Evolutionary conservation across 2,797 vertebrate genomes (phyloP), one percentile per base, ranked within the genome.

Genomic region (Morelia viridis): DNA sequence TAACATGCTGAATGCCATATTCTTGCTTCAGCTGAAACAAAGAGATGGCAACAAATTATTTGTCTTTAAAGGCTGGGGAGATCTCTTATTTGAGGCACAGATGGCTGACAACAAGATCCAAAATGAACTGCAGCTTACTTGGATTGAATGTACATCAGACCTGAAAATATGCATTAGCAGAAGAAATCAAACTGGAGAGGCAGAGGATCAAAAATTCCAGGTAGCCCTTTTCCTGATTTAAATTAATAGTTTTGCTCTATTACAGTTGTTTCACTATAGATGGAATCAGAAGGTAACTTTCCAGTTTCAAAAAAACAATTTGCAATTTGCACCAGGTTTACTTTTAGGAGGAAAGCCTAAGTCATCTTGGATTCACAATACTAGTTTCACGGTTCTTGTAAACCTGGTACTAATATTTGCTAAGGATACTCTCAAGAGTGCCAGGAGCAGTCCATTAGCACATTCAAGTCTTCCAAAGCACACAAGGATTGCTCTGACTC

Each of bases 311-410:
- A 76, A 19, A 0, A 93, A 62, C 31, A 22, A 28, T 92, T 62
- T 89, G 58, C 60, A 41, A 41, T 56, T 50, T 56, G 76, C 24
- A n/a, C 22, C 41, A 58, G 89, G 26, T 35, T 57, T 60, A 13
- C 31, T 68, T 68, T 90, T 11, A 58, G n/a, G 60, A 76, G 93
- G 89, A 89, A 89, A 9, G 35, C 26, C 35, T 53, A 92, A 83
- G 41, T 13, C 56, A 68, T 61, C 56, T 88, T 83, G 7, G 85
- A 57, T 1, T 80, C 41, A 31, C 13, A 92, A 71, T 88, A 83
- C 26, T 62, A 50, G 6, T 88, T 56, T 84, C 19, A 56, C 31
- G 35, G 41, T 64, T 80, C 28, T 60, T 91, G 76, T 87, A 41
- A 87, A 22, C 57, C 9, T 53, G 57, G 28, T 22, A 31, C 10